These are phyloP conservation scores for Gallinago undulata DNA, from an alignment of 2,113 vertebrate species.

Conservation along the genomic window DNA sequence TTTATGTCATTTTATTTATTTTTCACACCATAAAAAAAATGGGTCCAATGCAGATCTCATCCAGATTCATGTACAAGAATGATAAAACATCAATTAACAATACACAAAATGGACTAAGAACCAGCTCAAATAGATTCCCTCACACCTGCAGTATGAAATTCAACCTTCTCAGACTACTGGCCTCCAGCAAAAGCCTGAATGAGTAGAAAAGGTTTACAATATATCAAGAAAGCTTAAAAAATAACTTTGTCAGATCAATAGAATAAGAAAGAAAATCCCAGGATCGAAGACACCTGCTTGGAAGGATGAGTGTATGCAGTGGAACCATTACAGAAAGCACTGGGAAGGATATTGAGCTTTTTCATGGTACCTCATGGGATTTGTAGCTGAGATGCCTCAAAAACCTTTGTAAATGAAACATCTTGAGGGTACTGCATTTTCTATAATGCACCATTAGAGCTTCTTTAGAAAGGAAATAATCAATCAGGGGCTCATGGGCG, in stretches of 20 bases:
- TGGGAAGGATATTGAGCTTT: background rate
- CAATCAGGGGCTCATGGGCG: background rate
- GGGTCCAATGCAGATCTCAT: background rate
- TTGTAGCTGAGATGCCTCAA: background rate
- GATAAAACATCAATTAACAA: constrained; percentile 46
- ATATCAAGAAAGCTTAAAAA: constrained; percentile 20
- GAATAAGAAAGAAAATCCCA: constrained; percentile 26
- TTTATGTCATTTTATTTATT: background rate
- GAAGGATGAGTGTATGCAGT: background rate
- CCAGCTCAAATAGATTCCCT: background rate
- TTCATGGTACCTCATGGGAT: background rate
- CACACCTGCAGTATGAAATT: constrained; percentile 11
- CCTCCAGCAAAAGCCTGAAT: constrained; percentile 15
- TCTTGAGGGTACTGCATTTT: background rate
- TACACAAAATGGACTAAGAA: constrained; percentile 7
- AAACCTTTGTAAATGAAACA: background rate
- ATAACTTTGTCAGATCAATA: constrained; percentile 25
- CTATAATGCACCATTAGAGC: background rate
- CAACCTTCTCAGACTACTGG: background rate
- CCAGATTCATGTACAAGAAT: background rate
- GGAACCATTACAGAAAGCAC: background rate
- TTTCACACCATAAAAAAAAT: constrained; percentile 7
- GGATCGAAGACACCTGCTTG: background rate
- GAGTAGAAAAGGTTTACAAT: constrained; percentile 25
- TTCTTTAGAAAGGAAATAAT: background rate